These are phyloP conservation scores for Tretioscincus oriximinensis DNA, from an alignment of 2,113 vertebrate species.

Conservation along the genomic window DNA sequence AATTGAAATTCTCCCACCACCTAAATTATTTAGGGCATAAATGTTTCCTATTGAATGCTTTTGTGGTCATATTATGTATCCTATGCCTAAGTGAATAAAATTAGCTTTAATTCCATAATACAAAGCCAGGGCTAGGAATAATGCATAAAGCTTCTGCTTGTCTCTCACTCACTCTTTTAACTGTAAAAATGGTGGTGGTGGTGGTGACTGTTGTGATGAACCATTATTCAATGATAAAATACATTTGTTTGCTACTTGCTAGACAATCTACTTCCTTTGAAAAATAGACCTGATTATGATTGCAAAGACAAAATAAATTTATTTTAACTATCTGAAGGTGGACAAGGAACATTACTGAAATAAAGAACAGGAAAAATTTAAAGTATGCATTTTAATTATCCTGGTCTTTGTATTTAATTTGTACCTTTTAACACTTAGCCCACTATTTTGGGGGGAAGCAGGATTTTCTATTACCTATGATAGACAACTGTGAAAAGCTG, in stretches of 20 bases:
- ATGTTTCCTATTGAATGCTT: slow-evolving; percentile 62
- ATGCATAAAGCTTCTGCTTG: slow-evolving; percentile 16
- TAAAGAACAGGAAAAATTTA: background rate
- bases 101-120: slow-evolving; percentile 53
- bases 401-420: background rate
- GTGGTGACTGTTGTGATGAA: slow-evolving; percentile 23
- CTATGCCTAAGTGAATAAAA: slow-evolving; percentile 59
- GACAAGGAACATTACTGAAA: background rate
- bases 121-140: slow-evolving; percentile 40
- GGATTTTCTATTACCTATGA: background rate
- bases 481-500: background rate
- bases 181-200: slow-evolving; percentile 34
- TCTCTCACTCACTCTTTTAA: slow-evolving; percentile 10
- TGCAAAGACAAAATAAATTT: too few species aligned
- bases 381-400: too few species aligned
- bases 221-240: slow-evolving; percentile 23
- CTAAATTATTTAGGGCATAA: slow-evolving; percentile 71
- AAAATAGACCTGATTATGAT: background rate
- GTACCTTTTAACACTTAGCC: background rate
- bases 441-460: background rate
- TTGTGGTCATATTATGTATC: slow-evolving; percentile 55
- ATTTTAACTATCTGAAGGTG: background rate
- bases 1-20: slow-evolving; percentile 54
- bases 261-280: background rate
- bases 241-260: slow-evolving; percentile 13